phyloP scores from a whole-genome alignment of 1,140 invertebrate species.

The Pararge aegeria region DNA sequence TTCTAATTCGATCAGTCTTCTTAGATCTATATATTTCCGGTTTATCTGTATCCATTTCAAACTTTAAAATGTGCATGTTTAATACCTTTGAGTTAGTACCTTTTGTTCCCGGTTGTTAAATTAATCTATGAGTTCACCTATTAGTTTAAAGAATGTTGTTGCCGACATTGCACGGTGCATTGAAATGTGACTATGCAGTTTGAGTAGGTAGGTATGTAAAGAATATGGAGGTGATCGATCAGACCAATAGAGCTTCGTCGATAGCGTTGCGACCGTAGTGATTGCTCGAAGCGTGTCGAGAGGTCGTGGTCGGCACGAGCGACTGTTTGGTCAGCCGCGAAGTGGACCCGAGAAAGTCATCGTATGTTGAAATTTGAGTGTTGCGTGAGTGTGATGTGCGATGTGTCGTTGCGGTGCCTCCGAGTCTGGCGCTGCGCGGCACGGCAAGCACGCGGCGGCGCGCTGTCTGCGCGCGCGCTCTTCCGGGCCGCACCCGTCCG shows the following conservation, averaged over 20 bases:
- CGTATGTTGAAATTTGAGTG: constrained; percentile 70
- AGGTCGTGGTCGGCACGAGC: constrained; percentile 38
- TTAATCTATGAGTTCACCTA: too few species aligned
- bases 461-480: constrained; percentile 73
- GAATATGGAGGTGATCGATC: not conserved
- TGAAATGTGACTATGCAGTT: not conserved
- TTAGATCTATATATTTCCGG: too few species aligned
- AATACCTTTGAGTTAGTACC: too few species aligned
- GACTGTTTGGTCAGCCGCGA: constrained; percentile 47
- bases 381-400: constrained; percentile 64
- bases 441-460: constrained; percentile 62
- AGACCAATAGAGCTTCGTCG: not conserved
- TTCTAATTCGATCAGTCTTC: too few species aligned
- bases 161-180: too few species aligned
- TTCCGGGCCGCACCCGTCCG: constrained; percentile 72
- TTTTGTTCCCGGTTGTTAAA: too few species aligned
- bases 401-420: constrained; percentile 71
- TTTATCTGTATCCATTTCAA: too few species aligned
- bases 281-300: constrained; percentile 26
- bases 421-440: constrained; percentile 63
- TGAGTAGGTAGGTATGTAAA: not conserved
- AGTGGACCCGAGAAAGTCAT: constrained; percentile 66
- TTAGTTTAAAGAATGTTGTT: too few species aligned
- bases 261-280: constrained; percentile 3
- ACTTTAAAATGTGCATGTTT: too few species aligned